Conservation (phyloP, 2,888 invertebrate species). For the Phoronis australis region DNA sequence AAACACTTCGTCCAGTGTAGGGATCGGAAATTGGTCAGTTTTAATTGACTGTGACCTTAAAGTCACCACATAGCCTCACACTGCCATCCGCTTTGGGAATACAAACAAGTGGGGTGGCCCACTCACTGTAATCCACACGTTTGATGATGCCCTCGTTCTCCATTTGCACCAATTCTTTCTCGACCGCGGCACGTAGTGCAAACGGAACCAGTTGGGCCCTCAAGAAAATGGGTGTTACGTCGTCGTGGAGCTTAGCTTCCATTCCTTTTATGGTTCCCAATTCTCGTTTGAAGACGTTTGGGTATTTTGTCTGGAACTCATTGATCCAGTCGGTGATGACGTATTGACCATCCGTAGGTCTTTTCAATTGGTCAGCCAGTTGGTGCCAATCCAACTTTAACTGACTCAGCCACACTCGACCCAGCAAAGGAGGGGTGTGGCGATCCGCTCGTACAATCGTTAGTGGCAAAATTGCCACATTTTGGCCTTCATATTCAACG, state of each 20-base stretch:
- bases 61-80: constrained; percentile 17
- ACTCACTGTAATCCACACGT: constrained; percentile 14
- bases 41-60: constrained; percentile 9
- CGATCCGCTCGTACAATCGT: no score
- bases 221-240: constrained; percentile 7
- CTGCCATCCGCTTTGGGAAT: constrained; percentile 10
- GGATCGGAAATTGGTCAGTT: constrained; percentile 18
- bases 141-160: constrained; percentile 12
- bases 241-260: neutral
- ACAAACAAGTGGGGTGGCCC: constrained; percentile 16
- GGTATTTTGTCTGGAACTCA: no score
- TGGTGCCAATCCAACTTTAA: neutral
- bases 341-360: no score
- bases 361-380: no score
- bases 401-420: no score
- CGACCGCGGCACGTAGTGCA: no score
- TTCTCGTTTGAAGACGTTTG: neutral
- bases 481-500: no score
- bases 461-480: no score
- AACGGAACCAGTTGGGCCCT: constrained; percentile 10
- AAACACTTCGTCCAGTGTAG: constrained; percentile 22
- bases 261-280: neutral
- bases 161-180: constrained; percentile 7
- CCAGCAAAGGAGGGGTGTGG: no score
- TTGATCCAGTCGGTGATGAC: no score